phyloP scores from a whole-genome alignment of 2,113 vertebrate species.

The Recurvirostra avosetta region DNA sequence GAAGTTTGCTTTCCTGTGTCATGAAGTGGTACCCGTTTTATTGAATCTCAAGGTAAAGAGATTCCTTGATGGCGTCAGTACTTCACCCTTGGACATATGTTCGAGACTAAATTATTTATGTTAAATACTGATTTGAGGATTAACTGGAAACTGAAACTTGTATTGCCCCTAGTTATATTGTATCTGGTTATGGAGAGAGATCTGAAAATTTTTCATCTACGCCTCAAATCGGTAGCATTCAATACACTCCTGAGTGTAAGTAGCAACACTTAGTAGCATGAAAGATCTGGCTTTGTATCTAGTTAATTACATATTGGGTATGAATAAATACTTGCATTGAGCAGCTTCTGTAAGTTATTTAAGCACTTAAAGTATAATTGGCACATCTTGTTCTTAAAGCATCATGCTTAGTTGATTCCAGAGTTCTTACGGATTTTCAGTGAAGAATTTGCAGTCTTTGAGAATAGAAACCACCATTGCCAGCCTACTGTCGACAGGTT shows the following conservation, averaged over 20 bases:
- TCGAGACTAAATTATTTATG: background rate
- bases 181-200: background rate
- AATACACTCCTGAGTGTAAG: background rate
- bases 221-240: background rate
- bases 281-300: background rate
- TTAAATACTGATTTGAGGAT: background rate
- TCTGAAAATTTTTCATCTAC: background rate
- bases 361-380: background rate
- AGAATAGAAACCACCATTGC: background rate
- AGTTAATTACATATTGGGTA: background rate
- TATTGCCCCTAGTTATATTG: background rate
- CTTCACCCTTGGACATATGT: background rate
- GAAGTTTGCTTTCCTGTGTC: background rate
- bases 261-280: background rate
- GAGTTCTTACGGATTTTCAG: background rate
- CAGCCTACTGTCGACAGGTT: background rate
- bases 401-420: background rate
- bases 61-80: background rate
- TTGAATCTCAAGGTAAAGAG: background rate
- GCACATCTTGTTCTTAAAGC: background rate
- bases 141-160: background rate
- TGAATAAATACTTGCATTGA: background rate
- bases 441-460: background rate
- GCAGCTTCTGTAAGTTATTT: background rate
- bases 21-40: background rate